Base-by-base conservation (phyloP, 23 tunicate genomes). In the Ciona savignyi region DNA sequence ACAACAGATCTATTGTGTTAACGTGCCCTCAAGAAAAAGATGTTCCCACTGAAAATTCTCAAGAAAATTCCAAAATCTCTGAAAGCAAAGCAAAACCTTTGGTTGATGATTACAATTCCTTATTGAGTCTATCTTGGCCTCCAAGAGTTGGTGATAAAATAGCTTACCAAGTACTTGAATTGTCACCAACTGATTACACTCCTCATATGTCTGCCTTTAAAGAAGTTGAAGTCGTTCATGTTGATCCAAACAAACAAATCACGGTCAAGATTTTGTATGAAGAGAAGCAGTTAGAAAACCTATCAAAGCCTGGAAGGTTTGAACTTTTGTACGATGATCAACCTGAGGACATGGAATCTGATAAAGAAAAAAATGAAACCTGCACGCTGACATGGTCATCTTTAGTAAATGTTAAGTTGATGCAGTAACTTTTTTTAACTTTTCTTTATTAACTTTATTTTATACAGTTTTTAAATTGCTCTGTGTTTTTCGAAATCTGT, bases 151-250 rank as follows among this genome's bases (percentile, higher is more conserved):
- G 76, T 1, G 95, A 87, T 60, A 25, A 74, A 1, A 87, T 87
- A 25, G 95, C 95, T 23, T 87, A 67, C 60, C 80, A 87, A 60
- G 25, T 70, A 48, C 33, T 87, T 30, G 95, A 81, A 76, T 75
- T 87, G 86, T 56, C 86, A 0, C 80, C 72, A 32, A 25, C 4
- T 9, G 72, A 87, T 51, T 87, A 87, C 69, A 87, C 86, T 19
- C 95, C 95, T 20, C 75, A 60, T 29, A 65, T 87, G 20, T 74
- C 85, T 3, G 74, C 70, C 21, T 80, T 70, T 51, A 70, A 64
- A n/a, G 83, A 80, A 63, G 95, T 78, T 1, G 48, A 27, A 25
- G 82, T 87, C n/a, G 2, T 74, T 11, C 62, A 56, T 63, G 49
- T 4, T 23, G 62, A 2, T 21, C 31, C 4, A 21, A 33, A 4